These are phyloP conservation scores for Euzophera pinguis DNA, from an alignment of 2,888 invertebrate genomes.

Conservation along the genomic window DNA sequence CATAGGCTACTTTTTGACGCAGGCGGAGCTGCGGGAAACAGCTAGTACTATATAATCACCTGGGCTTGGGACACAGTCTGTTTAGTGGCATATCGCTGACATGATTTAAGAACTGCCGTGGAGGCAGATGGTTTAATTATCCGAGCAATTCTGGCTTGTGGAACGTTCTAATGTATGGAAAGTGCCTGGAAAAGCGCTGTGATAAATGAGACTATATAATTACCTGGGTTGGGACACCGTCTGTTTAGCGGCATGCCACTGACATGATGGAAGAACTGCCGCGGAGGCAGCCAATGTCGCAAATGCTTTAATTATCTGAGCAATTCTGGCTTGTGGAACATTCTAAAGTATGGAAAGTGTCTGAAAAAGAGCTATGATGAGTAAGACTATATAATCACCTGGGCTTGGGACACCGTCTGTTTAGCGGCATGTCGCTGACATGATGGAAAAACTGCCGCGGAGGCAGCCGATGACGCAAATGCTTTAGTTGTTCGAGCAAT, in stretches of 20 bases:
- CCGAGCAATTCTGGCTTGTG: conserved; percentile 43
- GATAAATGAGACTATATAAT: too few relatives aligned
- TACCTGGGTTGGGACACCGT: conserved; percentile 54
- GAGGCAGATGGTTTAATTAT: conserved; percentile 61
- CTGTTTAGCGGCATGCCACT: conserved; percentile 61
- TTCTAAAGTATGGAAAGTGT: too few relatives aligned
- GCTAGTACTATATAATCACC: too few relatives aligned
- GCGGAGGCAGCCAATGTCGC: conserved; percentile 70
- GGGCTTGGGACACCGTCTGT: conserved; percentile 49
- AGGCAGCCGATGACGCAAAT: conserved; percentile 70
- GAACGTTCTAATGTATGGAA: too few relatives aligned
- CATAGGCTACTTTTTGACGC: too few relatives aligned
- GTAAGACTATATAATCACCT: conserved; percentile 47
- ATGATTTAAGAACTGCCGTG: conserved; percentile 69
- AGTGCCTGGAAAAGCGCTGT: too few relatives aligned
- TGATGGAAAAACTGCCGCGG: conserved; percentile 71
- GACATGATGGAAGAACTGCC: conserved; percentile 72
- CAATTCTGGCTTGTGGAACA: conserved; percentile 59
- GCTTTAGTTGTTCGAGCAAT: conserved; percentile 52
- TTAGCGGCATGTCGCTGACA: conserved; percentile 64
- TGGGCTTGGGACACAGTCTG: conserved; percentile 50
- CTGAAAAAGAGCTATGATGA: too few relatives aligned
- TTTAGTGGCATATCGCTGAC: conserved; percentile 64
- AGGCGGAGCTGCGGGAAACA: too few relatives aligned
- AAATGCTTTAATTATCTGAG: conserved; percentile 55